Evolutionary conservation across 2,888 invertebrate species (phyloP), one percentile per base, ranked within the genome.

Genomic region (Catocala nupta): DNA sequence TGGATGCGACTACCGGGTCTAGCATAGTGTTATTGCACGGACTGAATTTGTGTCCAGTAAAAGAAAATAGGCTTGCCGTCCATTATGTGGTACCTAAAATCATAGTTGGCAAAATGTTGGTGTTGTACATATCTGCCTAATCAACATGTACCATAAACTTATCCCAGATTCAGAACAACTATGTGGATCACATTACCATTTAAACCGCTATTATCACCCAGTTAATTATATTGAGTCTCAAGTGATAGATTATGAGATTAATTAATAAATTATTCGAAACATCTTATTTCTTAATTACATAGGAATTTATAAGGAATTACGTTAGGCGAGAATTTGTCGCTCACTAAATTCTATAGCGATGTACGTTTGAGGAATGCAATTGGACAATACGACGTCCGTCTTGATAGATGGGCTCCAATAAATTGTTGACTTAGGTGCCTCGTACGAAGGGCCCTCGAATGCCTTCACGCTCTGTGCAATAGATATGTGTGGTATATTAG

Each of bases 401-500:
- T 86, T 88, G 88, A 91, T 88, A 83, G 88, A 91, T 91, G 86
- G 83, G 81, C 57, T 85, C 82, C 85, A 86, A 91, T 90, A 90
- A 90, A 89, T 89, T 84, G 84, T 87, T 83, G 84, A 85, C 82
- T 84, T 77, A 81, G 81, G 81, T 81, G 78, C 79, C 71, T 77
- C 68, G 63, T 63, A 33, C 57, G 65, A 65, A 68, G 75, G 72
- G 75, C 74, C 59, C 68, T 75, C 61, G 72, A 70, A 82, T 81
- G 57, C 81, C 80, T 78, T 73, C 74, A 78, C 77, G 77, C 68
- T 71, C 62, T 48, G 59, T 60, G 55, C 54, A 13, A 69, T 61
- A 65, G 65, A 13, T 58, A 60, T 13, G 43, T 59, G 65, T 53
- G 49, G 59, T 63, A 68, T 75, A 73, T 68, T 65, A 63, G 62